phyloP scores from a whole-genome alignment of 2,113 vertebrate genomes.

The Hiodon tergisus region DNA sequence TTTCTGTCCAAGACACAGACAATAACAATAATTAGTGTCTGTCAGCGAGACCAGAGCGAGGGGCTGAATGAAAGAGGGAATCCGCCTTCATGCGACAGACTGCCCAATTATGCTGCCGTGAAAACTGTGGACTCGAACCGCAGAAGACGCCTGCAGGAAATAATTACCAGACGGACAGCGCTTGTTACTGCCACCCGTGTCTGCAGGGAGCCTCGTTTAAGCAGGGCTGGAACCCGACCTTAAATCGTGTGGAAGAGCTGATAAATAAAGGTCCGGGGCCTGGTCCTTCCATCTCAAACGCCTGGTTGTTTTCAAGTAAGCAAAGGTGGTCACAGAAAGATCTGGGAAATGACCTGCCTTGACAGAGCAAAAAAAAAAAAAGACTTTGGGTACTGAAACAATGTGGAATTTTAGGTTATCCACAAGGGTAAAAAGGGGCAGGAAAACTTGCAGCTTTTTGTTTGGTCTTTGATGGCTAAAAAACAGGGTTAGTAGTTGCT shows the following conservation, averaged over 20 bases:
- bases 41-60: constrained; percentile 2
- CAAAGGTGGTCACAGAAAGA: no score
- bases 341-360: no score
- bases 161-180: constrained; percentile 17
- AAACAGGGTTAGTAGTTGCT: constrained; percentile 3
- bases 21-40: constrained; percentile 27
- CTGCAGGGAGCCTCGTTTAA: constrained; percentile 19
- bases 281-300: no score
- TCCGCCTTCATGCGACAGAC: background rate
- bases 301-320: no score
- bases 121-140: background rate
- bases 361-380: no score
- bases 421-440: background rate
- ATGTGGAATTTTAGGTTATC: background rate
- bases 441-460: constrained; percentile 12
- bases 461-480: background rate
- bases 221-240: background rate
- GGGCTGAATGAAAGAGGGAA: constrained; percentile 9
- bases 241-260: background rate
- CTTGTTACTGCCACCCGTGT: constrained; percentile 21
- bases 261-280: background rate
- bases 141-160: constrained; percentile 20
- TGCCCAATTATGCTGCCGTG: constrained; percentile 4
- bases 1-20: constrained; percentile 15
- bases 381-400: no score